A percentile compares a stretch with the other conserved stretches of the same genome.
Evolutionary conservation across 1,140 invertebrate species (phyloP).

Genomic region (Acromyrmex echinatior): DNA sequence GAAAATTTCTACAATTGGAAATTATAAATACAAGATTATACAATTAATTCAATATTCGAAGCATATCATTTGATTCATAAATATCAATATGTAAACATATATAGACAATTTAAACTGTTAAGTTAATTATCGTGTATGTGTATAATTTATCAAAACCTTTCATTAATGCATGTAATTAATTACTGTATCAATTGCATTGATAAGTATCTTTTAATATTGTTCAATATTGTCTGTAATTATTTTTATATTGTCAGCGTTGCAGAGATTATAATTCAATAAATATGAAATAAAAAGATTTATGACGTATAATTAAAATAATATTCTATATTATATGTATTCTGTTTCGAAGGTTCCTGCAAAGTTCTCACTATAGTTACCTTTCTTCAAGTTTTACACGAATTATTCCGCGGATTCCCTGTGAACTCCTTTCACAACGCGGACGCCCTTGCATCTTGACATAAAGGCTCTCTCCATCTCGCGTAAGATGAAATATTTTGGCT

Average conservation of each 20-base stretch:
- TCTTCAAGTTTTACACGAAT: slow-evolving; percentile 54
- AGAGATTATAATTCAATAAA: background rate
- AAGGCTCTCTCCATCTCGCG: slow-evolving; percentile 36
- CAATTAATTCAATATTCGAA: slow-evolving; percentile 21
- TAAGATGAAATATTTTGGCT: slow-evolving; percentile 65
- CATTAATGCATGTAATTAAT: slow-evolving; percentile 10
- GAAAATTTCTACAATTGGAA: slow-evolving; percentile 33
- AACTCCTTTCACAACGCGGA: slow-evolving; percentile 49
- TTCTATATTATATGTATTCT: background rate
- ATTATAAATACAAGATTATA: slow-evolving; percentile 24
- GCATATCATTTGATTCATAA: background rate
- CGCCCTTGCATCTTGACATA: slow-evolving; percentile 56
- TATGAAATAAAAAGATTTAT: slow-evolving; percentile 20
- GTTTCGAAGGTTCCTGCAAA: slow-evolving; percentile 24
- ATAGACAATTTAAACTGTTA: slow-evolving; percentile 3
- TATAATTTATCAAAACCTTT: slow-evolving; percentile 4
- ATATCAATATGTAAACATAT: background rate
- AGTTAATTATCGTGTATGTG: background rate
- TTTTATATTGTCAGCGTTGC: background rate
- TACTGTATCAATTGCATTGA: background rate
- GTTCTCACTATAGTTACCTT: slow-evolving; percentile 29
- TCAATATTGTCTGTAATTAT: background rate
- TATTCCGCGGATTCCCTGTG: slow-evolving; percentile 45
- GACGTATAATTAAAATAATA: background rate
- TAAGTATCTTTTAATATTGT: background rate